These are phyloP conservation scores for Nemotelus nigrinus DNA, from an alignment of 2,888 invertebrate species.

Conservation along the genomic window DNA sequence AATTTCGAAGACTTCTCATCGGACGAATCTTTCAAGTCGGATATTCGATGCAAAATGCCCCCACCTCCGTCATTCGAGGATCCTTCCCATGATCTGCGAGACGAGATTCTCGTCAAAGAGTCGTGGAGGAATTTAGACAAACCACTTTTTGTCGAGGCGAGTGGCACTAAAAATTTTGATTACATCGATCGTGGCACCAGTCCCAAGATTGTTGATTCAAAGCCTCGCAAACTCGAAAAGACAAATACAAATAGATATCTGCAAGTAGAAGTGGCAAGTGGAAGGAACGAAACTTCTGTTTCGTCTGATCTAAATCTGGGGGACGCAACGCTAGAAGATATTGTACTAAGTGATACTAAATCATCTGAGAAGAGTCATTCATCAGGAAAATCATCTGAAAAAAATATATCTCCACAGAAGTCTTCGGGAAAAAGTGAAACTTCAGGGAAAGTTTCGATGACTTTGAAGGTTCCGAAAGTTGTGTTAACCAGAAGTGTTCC, in stretches of 20 bases:
- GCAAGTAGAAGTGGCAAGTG: background rate
- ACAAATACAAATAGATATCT: background rate
- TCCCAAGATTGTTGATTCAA: background rate
- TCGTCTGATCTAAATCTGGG: conserved; percentile 16
- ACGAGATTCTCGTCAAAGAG: conserved; percentile 1
- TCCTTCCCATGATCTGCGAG: conserved; percentile 51
- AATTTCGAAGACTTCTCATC: background rate
- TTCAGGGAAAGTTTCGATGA: background rate
- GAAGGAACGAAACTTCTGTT: background rate
- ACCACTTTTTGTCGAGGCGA: background rate
- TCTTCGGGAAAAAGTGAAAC: background rate
- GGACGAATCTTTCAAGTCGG: background rate
- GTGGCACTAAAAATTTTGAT: too few relatives aligned
- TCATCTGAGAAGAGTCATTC: conserved; percentile 24
- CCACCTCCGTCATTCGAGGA: conserved; percentile 49
- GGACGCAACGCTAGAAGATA: conserved; percentile 16
- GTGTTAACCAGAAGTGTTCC: conserved; percentile 4
- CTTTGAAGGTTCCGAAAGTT: conserved; percentile 25
- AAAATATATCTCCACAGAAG: background rate
- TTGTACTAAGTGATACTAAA: conserved; percentile 30
- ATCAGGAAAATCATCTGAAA: conserved; percentile 14
- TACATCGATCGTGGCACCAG: background rate
- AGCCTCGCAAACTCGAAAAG: background rate
- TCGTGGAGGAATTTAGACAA: background rate
- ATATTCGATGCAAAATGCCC: background rate